phyloP scores from a whole-genome alignment of 1,140 invertebrate species.

The Chironomus tepperi region DNA sequence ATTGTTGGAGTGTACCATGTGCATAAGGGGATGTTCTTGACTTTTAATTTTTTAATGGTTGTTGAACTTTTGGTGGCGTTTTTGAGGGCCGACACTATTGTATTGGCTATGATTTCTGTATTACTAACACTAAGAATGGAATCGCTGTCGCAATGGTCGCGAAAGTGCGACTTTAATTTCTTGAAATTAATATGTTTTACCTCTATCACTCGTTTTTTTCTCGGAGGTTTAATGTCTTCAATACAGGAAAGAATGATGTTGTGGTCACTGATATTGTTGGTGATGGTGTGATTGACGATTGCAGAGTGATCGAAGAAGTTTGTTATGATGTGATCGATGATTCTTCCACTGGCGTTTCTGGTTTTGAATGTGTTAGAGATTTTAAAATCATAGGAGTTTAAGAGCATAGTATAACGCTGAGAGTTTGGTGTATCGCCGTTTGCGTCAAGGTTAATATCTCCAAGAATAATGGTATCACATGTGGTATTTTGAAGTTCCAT shows the following conservation, averaged over 20 bases:
- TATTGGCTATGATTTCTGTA: background rate
- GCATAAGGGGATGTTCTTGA: too few species aligned
- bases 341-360: too few species aligned
- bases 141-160: too few species aligned
- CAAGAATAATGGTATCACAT: background rate
- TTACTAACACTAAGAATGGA: background rate
- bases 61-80: background rate
- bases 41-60: too few species aligned
- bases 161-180: background rate
- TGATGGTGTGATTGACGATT: background rate
- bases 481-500: too few species aligned
- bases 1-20: background rate
- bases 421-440: background rate
- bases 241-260: background rate
- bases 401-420: too few species aligned
- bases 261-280: background rate
- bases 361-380: background rate
- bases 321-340: background rate
- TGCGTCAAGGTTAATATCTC: background rate
- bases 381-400: background rate
- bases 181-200: background rate
- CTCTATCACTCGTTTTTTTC: background rate
- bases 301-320: background rate
- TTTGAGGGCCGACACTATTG: background rate
- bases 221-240: background rate